Percentiles rank a stretch among this genome's conserved stretches.
phyloP scores from a whole-genome alignment of 2,113 vertebrate species.

The Grus americana region DNA sequence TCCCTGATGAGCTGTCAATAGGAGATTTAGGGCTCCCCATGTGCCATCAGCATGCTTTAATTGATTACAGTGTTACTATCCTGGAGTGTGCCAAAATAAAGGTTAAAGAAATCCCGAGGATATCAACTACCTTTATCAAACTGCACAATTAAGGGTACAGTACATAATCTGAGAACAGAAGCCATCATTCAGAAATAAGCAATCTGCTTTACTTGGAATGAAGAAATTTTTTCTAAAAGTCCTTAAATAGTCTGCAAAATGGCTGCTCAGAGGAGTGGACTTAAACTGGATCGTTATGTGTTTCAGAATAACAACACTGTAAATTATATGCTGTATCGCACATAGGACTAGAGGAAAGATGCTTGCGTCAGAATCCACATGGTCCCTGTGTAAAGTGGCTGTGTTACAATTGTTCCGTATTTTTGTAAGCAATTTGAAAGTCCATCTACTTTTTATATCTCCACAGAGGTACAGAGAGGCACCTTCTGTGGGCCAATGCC shows the following conservation, averaged over 20 bases:
- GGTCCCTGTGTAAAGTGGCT: neutral
- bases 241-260: neutral
- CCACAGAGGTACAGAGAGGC: neutral
- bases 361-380: neutral
- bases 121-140: conserved; percentile 74
- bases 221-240: neutral
- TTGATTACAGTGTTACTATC: conserved; percentile 50
- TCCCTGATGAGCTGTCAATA: conserved; percentile 46
- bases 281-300: neutral
- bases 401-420: neutral
- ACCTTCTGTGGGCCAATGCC: accelerated
- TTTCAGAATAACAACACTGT: neutral
- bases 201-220: neutral
- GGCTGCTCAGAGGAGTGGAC: neutral
- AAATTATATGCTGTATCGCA: neutral
- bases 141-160: conserved; percentile 62
- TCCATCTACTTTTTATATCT: neutral
- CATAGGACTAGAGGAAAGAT: neutral
- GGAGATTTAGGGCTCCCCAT: conserved; percentile 51
- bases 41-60: conserved; percentile 23
- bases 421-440: neutral
- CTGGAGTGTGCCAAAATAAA: conserved; percentile 71
- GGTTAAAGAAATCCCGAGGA: conserved; percentile 74
- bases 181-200: neutral
- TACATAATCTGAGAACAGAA: conserved; percentile 49